Conservation (phyloP, 2,113 vertebrate genomes). For the Rhea americana region DNA sequence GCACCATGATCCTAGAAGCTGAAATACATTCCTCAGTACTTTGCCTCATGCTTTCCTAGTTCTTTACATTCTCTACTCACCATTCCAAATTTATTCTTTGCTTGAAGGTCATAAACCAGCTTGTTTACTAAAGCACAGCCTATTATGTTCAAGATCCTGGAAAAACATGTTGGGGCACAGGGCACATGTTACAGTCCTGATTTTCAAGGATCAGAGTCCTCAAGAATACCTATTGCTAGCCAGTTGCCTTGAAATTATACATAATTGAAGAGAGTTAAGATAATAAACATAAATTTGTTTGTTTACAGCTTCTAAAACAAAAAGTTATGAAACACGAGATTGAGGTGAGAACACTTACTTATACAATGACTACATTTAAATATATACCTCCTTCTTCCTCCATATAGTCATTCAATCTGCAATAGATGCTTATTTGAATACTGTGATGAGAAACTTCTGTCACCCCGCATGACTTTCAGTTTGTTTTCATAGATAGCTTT, state of each 20-base stretch:
- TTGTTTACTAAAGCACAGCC: not conserved
- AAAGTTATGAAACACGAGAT: not conserved
- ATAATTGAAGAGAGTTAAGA: not conserved
- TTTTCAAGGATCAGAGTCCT: not conserved
- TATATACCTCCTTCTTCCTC: not conserved
- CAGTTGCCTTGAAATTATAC: not conserved
- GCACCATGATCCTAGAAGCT: not conserved
- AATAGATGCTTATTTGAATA: not conserved
- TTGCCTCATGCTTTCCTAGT: not conserved
- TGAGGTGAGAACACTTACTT: not conserved
- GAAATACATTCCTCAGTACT: not conserved
- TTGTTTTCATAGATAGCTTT: not conserved
- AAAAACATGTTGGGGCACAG: not conserved
- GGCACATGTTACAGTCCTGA: not conserved
- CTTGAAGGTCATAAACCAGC: not conserved
- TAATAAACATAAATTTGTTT: not conserved
- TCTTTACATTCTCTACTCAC: not conserved
- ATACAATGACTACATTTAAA: not conserved
- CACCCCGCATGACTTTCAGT: not conserved
- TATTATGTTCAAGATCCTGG: not conserved
- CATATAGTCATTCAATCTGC: not conserved
- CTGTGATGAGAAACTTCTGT: not conserved
- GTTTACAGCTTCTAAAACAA: not conserved
- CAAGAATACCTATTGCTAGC: not conserved
- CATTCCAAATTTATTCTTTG: not conserved